These are phyloP conservation scores for Subanguina moxae DNA, from an alignment of 1,140 invertebrate species.

Conservation along the genomic window DNA sequence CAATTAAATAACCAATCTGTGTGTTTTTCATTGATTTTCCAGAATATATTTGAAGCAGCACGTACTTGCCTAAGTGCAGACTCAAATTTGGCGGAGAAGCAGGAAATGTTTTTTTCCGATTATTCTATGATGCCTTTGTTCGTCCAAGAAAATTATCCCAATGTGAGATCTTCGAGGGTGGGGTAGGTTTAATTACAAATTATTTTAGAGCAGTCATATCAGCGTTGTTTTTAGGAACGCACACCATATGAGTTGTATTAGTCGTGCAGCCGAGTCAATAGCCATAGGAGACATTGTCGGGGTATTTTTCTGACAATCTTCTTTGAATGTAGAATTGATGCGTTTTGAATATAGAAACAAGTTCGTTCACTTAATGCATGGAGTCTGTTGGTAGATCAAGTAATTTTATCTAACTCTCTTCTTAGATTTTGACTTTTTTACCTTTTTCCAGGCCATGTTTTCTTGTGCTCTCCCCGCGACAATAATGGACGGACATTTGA, in stretches of 20 bases:
- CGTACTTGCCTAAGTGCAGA: slow-evolving; percentile 72
- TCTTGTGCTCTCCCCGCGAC: slow-evolving; percentile 83
- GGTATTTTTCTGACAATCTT: too few relatives aligned
- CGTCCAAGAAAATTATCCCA: slow-evolving; percentile 93
- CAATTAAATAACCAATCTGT: slow-evolving; percentile 5
- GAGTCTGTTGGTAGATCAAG: slow-evolving; percentile 80
- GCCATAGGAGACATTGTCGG: slow-evolving; percentile 78
- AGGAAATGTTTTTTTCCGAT: slow-evolving; percentile 90
- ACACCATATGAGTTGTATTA: slow-evolving; percentile 68
- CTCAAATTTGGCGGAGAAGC: slow-evolving; percentile 75
- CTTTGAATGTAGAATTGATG: too few relatives aligned
- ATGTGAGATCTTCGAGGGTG: slow-evolving; percentile 36
- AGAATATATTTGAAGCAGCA: slow-evolving; percentile 81
- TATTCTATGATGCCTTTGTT: slow-evolving; percentile 90
- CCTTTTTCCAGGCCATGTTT: slow-evolving; percentile 71
- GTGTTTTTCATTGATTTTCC: slow-evolving; percentile 20
- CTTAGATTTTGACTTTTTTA: neutral
- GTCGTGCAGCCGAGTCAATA: slow-evolving; percentile 77
- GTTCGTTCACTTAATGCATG: slow-evolving; percentile 77
- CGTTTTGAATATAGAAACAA: slow-evolving; percentile 64
- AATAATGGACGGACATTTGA: slow-evolving; percentile 74
- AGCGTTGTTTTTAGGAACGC: slow-evolving; percentile 49
- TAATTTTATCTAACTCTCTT: neutral
- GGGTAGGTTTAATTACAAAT: neutral
- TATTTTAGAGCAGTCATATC: slow-evolving; percentile 7